These are phyloP conservation scores for Drosophila leontia DNA, from an alignment of 1,140 invertebrate genomes.

Conservation along the genomic window DNA sequence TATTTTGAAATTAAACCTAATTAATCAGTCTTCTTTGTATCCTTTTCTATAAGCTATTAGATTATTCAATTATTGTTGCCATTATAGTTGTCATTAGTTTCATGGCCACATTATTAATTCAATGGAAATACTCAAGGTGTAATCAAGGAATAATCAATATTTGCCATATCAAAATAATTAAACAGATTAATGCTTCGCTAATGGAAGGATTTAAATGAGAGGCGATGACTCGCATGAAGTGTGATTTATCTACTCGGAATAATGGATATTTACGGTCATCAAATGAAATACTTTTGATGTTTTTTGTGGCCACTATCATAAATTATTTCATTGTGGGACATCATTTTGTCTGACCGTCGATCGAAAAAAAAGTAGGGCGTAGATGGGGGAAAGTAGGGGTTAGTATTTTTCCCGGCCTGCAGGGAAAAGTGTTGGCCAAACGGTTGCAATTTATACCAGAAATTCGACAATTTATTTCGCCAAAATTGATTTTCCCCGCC, in stretches of 20 bases:
- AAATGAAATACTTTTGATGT: conserved; percentile 18
- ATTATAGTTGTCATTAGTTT: neutral
- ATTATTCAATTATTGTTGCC: too few species aligned
- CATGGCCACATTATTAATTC: neutral
- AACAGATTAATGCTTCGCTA: conserved; percentile 48
- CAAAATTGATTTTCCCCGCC: conserved; percentile 70
- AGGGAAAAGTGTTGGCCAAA: conserved; percentile 51
- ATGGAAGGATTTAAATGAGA: conserved; percentile 43
- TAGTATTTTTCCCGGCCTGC: neutral
- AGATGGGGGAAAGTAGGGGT: neutral
- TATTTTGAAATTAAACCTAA: neutral
- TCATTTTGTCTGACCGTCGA: conserved; percentile 40
- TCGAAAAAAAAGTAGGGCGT: conserved; percentile 1
- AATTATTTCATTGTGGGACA: conserved; percentile 41
- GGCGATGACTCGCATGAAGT: conserved; percentile 44
- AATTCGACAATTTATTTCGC: conserved; percentile 80
- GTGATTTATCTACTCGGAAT: conserved; percentile 51
- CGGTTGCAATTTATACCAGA: conserved; percentile 74
- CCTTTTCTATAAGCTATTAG: too few species aligned
- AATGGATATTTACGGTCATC: conserved; percentile 39
- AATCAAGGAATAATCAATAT: conserved; percentile 22
- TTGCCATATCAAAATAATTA: conserved; percentile 44
- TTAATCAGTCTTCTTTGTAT: neutral
- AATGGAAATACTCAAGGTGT: neutral
- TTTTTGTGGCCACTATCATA: conserved; percentile 29